Conservation (phyloP, 2,797 vertebrate genomes). For the Crocidura indochinensis region DNA sequence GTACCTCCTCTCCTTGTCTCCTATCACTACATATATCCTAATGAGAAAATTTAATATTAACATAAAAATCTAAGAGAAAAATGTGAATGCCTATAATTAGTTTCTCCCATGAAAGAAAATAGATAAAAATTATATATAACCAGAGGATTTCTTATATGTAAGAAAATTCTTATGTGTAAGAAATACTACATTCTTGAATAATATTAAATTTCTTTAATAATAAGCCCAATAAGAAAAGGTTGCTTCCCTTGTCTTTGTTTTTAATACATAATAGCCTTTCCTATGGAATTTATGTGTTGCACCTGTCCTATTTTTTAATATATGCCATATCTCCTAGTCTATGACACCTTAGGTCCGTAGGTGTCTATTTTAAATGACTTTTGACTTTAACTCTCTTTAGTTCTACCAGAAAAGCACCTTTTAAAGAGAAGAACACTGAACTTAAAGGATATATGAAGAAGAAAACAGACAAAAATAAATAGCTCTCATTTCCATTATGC, state of each 20-base stretch:
- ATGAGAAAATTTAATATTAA: conserved; percentile 25
- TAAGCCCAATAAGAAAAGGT: conserved; percentile 52
- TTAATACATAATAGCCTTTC: conserved; percentile 13
- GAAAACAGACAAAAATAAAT: conserved; percentile 48
- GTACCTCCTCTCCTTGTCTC: background rate
- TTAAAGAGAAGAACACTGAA: conserved; percentile 25
- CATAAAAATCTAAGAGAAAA: conserved; percentile 18
- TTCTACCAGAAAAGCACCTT: conserved; percentile 10
- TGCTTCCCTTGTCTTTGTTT: conserved; percentile 63
- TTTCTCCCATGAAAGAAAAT: conserved; percentile 53
- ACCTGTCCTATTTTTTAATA: conserved; percentile 62
- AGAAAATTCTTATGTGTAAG: background rate
- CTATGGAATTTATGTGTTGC: conserved; percentile 46
- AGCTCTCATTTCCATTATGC: background rate
- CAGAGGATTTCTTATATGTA: conserved; percentile 36
- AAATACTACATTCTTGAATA: no score
- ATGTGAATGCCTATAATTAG: conserved; percentile 7
- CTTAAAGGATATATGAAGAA: conserved; percentile 55
- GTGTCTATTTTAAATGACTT: conserved; percentile 59
- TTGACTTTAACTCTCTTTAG: conserved; percentile 35
- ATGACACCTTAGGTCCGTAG: conserved; percentile 59
- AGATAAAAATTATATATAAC: conserved; percentile 67
- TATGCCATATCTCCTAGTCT: background rate
- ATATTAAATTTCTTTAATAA: no score
- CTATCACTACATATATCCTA: background rate